Percentiles rank a stretch among this genome's conserved stretches.
phyloP scores from a whole-genome alignment of 1,140 invertebrate species.

The roundworm (Caenorhabditis elegans) region WBcel235 BX284604.4:14402001-14402500 shows the following conservation, averaged over 20 bases:
- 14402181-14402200: conserved; percentile 66
- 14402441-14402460: no score
- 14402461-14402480: no score
- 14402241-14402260: conserved; percentile 60
- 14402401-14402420: no score
- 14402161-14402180: conserved; percentile 68
- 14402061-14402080: conserved; percentile 95
- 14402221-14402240: conserved; percentile 57
- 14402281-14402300: no score
- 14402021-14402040: conserved; percentile 86
- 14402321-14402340: no score
- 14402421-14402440: no score
- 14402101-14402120: conserved; percentile 93
- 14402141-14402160: conserved; percentile 70
- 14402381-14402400: no score
- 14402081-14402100: conserved; percentile 87
- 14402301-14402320: no score
- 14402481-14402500: no score
- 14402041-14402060: conserved; percentile 88
- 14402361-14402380: no score
- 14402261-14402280: no score
- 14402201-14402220: conserved; percentile 59
- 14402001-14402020: conserved; percentile 82
- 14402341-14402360: no score
- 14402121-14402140: conserved; percentile 75